These are phyloP conservation scores for Venusia cambrica DNA, from an alignment of 2,888 invertebrate species.

Conservation along the genomic window DNA sequence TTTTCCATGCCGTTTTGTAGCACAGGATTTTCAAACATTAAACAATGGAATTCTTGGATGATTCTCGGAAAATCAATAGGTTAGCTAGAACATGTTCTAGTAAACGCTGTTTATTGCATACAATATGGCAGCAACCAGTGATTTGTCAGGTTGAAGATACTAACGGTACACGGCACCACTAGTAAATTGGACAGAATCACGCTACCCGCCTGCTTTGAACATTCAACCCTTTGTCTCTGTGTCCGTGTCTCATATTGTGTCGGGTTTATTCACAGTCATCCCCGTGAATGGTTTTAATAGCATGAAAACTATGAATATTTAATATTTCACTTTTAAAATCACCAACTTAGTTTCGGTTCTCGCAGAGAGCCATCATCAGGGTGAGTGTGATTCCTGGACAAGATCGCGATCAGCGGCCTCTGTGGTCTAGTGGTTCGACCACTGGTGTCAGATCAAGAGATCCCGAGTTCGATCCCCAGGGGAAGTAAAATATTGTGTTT, in stretches of 20 bases:
- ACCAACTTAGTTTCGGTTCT: too few species aligned
- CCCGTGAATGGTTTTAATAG: constrained; percentile 20
- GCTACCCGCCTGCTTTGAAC: constrained; percentile 59
- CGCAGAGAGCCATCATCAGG: too few species aligned
- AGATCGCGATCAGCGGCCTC: too few species aligned
- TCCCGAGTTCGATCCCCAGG: too few species aligned
- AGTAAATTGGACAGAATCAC: constrained; percentile 70
- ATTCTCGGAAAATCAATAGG: too few species aligned
- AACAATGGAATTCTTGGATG: too few species aligned
- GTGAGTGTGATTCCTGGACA: too few species aligned
- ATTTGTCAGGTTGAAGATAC: constrained; percentile 67
- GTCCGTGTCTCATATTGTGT: constrained; percentile 43
- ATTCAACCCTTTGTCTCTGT: constrained; percentile 56
- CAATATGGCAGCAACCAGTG: constrained; percentile 47
- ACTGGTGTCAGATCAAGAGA: too few species aligned
- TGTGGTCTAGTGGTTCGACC: too few species aligned
- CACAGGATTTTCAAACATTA: too few species aligned
- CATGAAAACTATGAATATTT: constrained; percentile 14
- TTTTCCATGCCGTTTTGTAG: background rate
- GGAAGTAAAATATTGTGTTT: too few species aligned
- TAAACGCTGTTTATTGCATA: constrained; percentile 43
- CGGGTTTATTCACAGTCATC: constrained; percentile 32
- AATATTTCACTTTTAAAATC: constrained; percentile 9
- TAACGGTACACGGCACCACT: constrained; percentile 59
- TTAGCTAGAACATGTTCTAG: constrained; percentile 12